Conservation (phyloP, 1,140 invertebrate species). For the Cotesia vestalis region DNA sequence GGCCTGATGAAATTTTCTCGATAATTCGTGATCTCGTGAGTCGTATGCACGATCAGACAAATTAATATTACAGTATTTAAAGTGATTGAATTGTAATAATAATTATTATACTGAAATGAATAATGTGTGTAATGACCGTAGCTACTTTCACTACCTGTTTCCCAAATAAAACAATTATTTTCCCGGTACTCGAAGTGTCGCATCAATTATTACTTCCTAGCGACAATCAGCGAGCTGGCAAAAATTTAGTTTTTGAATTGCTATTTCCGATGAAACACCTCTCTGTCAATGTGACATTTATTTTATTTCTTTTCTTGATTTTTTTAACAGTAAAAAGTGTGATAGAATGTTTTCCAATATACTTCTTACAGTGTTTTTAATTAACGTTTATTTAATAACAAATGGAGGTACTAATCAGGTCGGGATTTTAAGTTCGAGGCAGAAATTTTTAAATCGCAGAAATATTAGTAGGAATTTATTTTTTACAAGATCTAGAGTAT, state of each 20-base stretch:
- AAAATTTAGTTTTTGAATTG: not conserved
- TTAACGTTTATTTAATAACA: too few relatives aligned
- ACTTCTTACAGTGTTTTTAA: not conserved
- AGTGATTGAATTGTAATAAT: too few relatives aligned
- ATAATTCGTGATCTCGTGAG: too few relatives aligned
- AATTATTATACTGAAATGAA: too few relatives aligned
- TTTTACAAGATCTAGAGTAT: conserved; percentile 37
- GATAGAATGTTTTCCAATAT: not conserved
- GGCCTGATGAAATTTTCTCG: too few relatives aligned
- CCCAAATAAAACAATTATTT: conserved; percentile 3
- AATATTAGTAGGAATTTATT: conserved; percentile 36
- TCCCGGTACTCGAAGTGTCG: not conserved
- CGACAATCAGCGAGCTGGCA: not conserved
- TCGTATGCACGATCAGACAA: too few relatives aligned
- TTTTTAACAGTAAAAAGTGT: too few relatives aligned
- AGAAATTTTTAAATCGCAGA: not conserved
- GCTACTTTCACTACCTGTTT: conserved; percentile 9
- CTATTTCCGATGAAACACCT: not conserved
- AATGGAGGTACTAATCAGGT: not conserved
- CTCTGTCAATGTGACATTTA: not conserved
- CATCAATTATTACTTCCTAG: not conserved
- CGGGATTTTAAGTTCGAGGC: not conserved
- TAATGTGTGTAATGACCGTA: conserved; percentile 4
- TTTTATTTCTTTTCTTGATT: too few relatives aligned
- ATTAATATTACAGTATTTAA: too few relatives aligned